Evolutionary conservation across 2,888 invertebrate species (phyloP).

Genomic region (Leptinotarsa juncta): DNA sequence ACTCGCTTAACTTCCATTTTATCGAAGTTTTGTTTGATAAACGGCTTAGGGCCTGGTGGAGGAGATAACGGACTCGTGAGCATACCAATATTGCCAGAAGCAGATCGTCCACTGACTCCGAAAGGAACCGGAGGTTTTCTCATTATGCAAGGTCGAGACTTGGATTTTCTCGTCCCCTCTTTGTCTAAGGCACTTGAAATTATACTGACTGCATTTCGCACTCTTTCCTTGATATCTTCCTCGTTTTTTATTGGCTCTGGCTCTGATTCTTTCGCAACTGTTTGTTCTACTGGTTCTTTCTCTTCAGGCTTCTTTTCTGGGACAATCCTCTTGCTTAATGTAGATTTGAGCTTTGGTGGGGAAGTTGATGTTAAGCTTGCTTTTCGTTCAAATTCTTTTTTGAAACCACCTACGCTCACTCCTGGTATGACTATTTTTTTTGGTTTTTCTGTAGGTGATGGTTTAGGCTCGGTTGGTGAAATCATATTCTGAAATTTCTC

Average conservation of each 20-base stretch:
- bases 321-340: conserved; percentile 50
- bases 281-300: conserved; percentile 52
- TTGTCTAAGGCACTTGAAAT: conserved; percentile 76
- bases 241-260: conserved; percentile 49
- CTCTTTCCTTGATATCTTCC: conserved; percentile 69
- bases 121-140: conserved; percentile 77
- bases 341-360: conserved; percentile 57
- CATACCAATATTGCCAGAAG: conserved; percentile 70
- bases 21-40: conserved; percentile 53
- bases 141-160: conserved; percentile 64
- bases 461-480: conserved; percentile 59
- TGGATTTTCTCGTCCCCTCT: conserved; percentile 65
- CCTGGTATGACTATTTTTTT: conserved; percentile 84
- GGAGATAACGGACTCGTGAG: conserved; percentile 55
- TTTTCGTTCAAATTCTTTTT: conserved; percentile 86
- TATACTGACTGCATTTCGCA: conserved; percentile 78
- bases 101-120: conserved; percentile 68
- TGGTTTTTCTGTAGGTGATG: conserved; percentile 69
- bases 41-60: conserved; percentile 57
- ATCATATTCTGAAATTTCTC: conserved; percentile 76
- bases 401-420: conserved; percentile 88
- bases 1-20: conserved; percentile 52
- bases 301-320: conserved; percentile 54
- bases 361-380: conserved; percentile 71
- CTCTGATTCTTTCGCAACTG: conserved; percentile 45